Conservation (phyloP, 2,113 vertebrate genomes). For the Psammodynastes pulverulentus region DNA sequence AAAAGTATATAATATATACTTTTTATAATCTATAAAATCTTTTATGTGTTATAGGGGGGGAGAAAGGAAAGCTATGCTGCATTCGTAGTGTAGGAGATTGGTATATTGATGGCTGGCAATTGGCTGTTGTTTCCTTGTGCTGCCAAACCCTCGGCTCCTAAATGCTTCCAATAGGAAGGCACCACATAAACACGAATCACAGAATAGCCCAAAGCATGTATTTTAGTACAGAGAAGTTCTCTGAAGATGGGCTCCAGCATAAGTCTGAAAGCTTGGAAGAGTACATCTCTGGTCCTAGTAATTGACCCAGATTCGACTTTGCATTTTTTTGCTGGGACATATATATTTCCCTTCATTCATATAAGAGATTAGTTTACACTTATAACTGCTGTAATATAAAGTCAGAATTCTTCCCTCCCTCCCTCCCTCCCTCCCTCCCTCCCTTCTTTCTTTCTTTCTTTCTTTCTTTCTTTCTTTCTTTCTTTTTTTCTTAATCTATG, state of each 20-base stretch:
- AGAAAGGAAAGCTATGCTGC: neutral
- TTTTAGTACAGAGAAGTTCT: too few species aligned
- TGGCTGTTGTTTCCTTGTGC: neutral
- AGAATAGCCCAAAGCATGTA: neutral
- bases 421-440: too few species aligned
- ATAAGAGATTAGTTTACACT: neutral
- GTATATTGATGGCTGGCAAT: neutral
- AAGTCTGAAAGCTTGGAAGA: too few species aligned
- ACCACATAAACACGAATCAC: neutral
- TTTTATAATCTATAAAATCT: neutral
- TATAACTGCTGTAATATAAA: neutral
- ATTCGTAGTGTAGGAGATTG: neutral
- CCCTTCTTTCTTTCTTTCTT: neutral
- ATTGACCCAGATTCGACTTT: neutral
- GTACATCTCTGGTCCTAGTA: too few species aligned
- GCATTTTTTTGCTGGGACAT: neutral
- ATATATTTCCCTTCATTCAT: neutral
- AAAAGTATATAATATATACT: neutral
- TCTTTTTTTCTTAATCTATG: too few species aligned
- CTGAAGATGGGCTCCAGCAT: neutral
- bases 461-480: neutral
- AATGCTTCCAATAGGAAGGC: neutral
- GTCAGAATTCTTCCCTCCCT: neutral
- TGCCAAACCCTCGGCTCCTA: neutral
- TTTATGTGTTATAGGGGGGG: neutral